Percentiles rank a stretch among this genome's conserved stretches.
Evolutionary conservation across 2,888 invertebrate genomes (phyloP).

Genomic region (Bruchidius siliquastri): DNA sequence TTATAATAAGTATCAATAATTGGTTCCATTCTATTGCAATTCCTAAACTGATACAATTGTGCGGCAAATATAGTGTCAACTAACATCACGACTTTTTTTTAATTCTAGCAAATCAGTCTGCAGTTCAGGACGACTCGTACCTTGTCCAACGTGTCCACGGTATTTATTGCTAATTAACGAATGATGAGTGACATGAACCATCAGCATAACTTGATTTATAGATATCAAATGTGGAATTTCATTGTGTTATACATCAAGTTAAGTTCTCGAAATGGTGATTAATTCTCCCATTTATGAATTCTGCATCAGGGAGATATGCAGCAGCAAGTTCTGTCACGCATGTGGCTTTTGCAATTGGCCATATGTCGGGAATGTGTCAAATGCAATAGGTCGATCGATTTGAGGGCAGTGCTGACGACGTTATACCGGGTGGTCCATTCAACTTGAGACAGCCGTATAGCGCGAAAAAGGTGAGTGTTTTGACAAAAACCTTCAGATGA

Average conservation of each 20-base stretch:
- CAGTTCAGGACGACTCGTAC: too few relatives aligned
- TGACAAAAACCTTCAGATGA: too few relatives aligned
- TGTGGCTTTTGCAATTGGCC: constrained; percentile 15
- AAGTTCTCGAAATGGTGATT: not conserved
- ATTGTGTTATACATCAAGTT: not conserved
- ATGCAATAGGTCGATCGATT: constrained; percentile 9
- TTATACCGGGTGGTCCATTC: too few relatives aligned
- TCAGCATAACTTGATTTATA: not conserved
- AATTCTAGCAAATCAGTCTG: too few relatives aligned
- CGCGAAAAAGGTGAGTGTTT: too few relatives aligned
- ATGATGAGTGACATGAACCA: not conserved
- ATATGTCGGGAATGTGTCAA: constrained; percentile 12
- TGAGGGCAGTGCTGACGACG: constrained; percentile 9
- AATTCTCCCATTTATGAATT: not conserved
- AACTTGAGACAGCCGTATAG: too few relatives aligned
- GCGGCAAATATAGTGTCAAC: too few relatives aligned
- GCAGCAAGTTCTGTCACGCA: not conserved
- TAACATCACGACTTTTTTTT: too few relatives aligned
- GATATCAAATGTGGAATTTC: not conserved
- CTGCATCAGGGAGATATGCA: not conserved
- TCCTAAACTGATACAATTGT: too few relatives aligned
- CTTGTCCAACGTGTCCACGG: too few relatives aligned
- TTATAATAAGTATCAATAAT: too few relatives aligned
- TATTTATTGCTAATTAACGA: not conserved
- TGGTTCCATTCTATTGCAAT: too few relatives aligned